phyloP scores from a whole-genome alignment of 2,797 vertebrate genomes.

The Macropus fuliginosus region DNA sequence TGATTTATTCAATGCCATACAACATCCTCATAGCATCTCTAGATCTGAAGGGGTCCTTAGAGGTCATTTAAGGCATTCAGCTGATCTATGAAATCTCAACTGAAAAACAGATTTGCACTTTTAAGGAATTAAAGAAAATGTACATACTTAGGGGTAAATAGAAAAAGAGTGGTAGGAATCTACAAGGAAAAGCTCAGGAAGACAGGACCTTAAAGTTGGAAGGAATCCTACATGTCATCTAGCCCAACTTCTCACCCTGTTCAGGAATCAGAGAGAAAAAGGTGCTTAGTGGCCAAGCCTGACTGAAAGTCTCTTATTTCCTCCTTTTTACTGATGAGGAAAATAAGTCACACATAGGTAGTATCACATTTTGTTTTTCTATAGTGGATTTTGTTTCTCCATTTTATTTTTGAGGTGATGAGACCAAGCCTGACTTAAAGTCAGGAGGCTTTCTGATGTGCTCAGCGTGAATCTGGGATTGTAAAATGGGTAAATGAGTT shows the following conservation, averaged over 20 bases:
- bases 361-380: not conserved
- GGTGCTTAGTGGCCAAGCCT: not conserved
- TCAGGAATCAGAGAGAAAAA: not conserved
- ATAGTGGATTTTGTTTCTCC: not conserved
- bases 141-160: not conserved
- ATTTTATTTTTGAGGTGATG: not conserved
- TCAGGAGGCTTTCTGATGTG: not conserved
- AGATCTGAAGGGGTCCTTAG: not conserved
- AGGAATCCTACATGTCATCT: not conserved
- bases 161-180: not conserved
- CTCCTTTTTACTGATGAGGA: not conserved
- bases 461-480: not conserved
- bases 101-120: not conserved
- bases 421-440: not conserved
- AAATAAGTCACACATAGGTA: not conserved
- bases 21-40: not conserved
- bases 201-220: not conserved
- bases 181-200: not conserved
- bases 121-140: not conserved
- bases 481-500: not conserved
- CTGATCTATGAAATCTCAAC: not conserved
- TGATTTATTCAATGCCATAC: not conserved
- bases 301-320: not conserved
- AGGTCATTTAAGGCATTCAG: not conserved
- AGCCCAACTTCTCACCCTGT: not conserved